Conservation (phyloP, 2,797 vertebrate species). For the Anableps anableps region DNA sequence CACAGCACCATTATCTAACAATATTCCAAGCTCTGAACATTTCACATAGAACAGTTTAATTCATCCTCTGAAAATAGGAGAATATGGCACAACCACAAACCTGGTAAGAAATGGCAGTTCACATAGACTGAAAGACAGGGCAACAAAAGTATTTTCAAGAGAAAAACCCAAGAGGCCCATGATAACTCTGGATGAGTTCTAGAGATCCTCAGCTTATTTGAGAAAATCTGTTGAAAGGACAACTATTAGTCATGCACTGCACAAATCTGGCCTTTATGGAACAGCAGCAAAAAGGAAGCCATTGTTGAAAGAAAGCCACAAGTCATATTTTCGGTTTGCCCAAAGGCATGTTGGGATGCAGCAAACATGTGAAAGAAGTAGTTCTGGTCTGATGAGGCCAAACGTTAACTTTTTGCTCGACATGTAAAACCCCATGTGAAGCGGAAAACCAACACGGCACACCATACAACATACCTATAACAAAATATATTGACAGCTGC, state of each 20-base stretch:
- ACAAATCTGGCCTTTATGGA: not conserved
- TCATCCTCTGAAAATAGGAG: too few species aligned
- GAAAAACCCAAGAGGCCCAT: not conserved
- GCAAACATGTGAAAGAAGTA: not conserved
- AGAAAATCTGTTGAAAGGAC: not conserved
- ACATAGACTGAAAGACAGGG: not conserved
- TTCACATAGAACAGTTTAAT: too few species aligned
- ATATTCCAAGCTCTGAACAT: too few species aligned
- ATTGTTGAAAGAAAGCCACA: not conserved
- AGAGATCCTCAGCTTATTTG: not conserved
- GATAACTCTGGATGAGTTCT: not conserved
- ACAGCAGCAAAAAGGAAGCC: not conserved
- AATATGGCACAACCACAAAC: too few species aligned
- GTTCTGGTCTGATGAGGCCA: not conserved
- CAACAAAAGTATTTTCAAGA: not conserved
- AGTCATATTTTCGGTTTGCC: not conserved
- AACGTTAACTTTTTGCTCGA: not conserved
- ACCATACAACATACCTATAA: not conserved
- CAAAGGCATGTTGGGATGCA: not conserved
- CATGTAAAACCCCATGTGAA: not conserved
- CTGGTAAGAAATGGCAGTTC: too few species aligned
- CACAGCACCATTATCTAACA: too few species aligned
- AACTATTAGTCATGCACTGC: too few species aligned
- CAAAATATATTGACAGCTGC: too few species aligned
- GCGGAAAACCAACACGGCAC: not conserved